Base-by-base conservation (phyloP, 1,140 invertebrate species). In the Aplysia californica region DNA sequence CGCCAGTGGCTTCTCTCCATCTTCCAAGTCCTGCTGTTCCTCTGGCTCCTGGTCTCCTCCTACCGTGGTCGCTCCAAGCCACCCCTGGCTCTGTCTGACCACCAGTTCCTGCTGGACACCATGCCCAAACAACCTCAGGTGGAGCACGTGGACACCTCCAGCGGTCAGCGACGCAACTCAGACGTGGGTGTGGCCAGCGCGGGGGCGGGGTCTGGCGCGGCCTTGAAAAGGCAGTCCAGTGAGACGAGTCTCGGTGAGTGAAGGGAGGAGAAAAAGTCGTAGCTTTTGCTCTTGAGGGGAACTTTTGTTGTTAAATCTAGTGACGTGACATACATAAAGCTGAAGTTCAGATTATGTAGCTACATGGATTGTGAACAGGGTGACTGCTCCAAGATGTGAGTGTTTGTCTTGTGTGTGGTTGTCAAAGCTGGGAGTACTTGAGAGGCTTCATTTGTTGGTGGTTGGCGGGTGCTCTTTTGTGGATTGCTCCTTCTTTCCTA, bases 1-100 rank as follows among this genome's bases (percentile, higher is more conserved):
- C 91, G 92, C 68, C 92, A 93, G 76, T 84, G 90, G 2, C 79
- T 92, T 0, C 85, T 92, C 20, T 89, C 92, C 29, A 83, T 91
- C 10, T 76, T 92, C 2, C 91, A 93, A 80, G 85, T 92, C 2
- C 55, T 92, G 2, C 70, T 93, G 1, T 61, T 72, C 26, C 1
- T 72, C 1, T 72, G 70, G 70, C 87, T 93, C 31, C 81, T 91
- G 3, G 66, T 91, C 4, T 38, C 10, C 33, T 61, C 26, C 44
- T 31, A 3, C 26, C 5, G 68, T 29, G 80, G 89, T 36, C 77
- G 82, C 23, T 31, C 61, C 26, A 78, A 68, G 85, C 65, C 65
- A 75, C 64, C 65, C 38, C 73, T 67, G 56, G 80, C 39, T 76
- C 79, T 70, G 56, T 77, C 71, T n/a, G 84, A 85, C 50, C 29